Conservation (phyloP, 2,113 vertebrate genomes). For the Tapirus terrestris region DNA sequence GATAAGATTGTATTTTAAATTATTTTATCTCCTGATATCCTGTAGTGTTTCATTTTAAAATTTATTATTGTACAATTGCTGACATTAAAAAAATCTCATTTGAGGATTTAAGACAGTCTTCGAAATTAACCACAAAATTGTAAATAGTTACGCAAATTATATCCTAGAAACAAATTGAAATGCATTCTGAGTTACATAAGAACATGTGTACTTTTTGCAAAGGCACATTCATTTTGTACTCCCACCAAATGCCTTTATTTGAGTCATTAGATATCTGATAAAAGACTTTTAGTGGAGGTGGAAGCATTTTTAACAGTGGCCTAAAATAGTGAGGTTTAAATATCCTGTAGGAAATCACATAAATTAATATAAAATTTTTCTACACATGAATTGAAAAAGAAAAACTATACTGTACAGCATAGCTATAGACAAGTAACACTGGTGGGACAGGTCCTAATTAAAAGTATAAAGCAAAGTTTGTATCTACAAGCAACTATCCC, state of each 20-base stretch:
- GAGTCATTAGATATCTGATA: not conserved
- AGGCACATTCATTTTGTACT: not conserved
- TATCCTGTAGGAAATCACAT: not conserved
- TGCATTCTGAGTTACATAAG: not conserved
- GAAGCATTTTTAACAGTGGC: not conserved
- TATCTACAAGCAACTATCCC: not conserved
- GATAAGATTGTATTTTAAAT: constrained; percentile 6
- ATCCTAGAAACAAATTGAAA: not conserved
- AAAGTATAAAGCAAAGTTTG: not conserved
- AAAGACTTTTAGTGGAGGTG: not conserved
- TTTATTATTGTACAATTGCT: not conserved
- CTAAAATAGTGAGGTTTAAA: constrained; percentile 10
- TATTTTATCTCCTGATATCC: not conserved
- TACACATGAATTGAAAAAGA: not conserved
- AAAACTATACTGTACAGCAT: not conserved
- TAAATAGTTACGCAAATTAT: not conserved
- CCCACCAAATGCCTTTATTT: not conserved
- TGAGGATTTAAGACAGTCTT: not conserved
- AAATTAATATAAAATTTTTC: constrained; percentile 1
- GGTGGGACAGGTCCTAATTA: not conserved
- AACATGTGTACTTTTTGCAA: not conserved
- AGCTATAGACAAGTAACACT: not conserved
- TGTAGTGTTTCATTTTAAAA: constrained; percentile 16
- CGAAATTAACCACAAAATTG: constrained; percentile 26
- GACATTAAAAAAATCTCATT: not conserved